Evolutionary conservation across 2,888 invertebrate genomes (phyloP).

Genomic region (Capitulum mitella): DNA sequence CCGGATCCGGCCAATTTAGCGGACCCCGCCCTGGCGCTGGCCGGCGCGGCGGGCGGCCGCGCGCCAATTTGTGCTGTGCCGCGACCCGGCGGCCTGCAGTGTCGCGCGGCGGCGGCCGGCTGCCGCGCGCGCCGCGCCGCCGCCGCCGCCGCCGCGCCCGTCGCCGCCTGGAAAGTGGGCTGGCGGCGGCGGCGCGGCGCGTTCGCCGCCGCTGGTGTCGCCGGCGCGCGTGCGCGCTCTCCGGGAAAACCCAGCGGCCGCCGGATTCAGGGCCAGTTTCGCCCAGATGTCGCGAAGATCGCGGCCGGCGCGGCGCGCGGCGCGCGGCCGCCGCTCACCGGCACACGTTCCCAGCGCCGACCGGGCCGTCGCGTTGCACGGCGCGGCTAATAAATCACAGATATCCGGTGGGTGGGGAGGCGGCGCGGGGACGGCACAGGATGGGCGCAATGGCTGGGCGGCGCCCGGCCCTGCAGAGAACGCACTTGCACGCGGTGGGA

Average conservation of each 20-base stretch:
- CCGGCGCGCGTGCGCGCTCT: neutral
- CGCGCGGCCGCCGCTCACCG: too few species aligned
- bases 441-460: slow-evolving; percentile 5
- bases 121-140: too few species aligned
- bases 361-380: neutral
- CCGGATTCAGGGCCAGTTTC: neutral
- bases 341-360: too few species aligned
- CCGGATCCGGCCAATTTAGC: too few species aligned
- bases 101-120: too few species aligned
- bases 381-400: neutral
- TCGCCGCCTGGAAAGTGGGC: neutral
- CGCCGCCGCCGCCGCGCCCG: neutral
- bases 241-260: slow-evolving; percentile 10
- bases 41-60: too few species aligned
- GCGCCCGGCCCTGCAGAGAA: neutral
- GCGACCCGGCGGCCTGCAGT: too few species aligned
- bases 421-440: neutral
- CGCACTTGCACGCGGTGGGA: too few species aligned
- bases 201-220: neutral
- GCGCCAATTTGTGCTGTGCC: too few species aligned
- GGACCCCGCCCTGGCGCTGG: too few species aligned
- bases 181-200: neutral
- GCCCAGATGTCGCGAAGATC: neutral
- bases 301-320: neutral
- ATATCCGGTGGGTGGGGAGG: neutral